Conservation (phyloP, 2,113 vertebrate genomes). For the Urocolius indicus region DNA sequence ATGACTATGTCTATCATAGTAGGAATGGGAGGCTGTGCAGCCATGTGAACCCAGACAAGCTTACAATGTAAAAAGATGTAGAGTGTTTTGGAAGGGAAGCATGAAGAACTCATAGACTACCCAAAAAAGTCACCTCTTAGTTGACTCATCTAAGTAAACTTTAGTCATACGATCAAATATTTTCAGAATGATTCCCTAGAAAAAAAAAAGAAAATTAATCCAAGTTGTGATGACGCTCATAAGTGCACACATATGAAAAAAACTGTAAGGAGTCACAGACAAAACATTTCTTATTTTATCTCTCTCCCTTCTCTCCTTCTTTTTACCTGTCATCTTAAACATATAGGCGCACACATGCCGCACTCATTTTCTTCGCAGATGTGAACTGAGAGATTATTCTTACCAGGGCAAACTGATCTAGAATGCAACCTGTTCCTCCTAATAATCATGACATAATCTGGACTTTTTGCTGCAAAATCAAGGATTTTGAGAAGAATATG, state of each 20-base stretch:
- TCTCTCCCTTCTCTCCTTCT: neutral
- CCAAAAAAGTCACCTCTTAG: neutral
- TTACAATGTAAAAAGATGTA: rapidly evolving
- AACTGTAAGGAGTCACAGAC: rapidly evolving
- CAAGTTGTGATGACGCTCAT: rapidly evolving
- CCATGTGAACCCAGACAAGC: neutral
- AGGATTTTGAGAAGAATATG: neutral
- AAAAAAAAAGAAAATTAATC: neutral
- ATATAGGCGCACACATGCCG: rapidly evolving
- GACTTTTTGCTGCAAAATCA: neutral
- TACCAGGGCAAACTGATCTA: neutral
- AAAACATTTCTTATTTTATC: neutral
- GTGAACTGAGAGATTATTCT: neutral
- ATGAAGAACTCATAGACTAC: neutral
- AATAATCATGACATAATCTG: neutral
- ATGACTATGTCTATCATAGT: rapidly evolving
- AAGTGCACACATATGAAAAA: neutral
- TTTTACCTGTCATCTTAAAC: neutral
- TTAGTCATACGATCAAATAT: neutral
- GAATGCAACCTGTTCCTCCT: neutral
- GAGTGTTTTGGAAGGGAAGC: neutral
- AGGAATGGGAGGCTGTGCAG: neutral
- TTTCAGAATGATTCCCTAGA: neutral
- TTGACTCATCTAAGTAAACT: neutral
- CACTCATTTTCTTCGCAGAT: neutral